Base-by-base conservation (phyloP, 2,888 invertebrate species). In the Polyploca ridens region DNA sequence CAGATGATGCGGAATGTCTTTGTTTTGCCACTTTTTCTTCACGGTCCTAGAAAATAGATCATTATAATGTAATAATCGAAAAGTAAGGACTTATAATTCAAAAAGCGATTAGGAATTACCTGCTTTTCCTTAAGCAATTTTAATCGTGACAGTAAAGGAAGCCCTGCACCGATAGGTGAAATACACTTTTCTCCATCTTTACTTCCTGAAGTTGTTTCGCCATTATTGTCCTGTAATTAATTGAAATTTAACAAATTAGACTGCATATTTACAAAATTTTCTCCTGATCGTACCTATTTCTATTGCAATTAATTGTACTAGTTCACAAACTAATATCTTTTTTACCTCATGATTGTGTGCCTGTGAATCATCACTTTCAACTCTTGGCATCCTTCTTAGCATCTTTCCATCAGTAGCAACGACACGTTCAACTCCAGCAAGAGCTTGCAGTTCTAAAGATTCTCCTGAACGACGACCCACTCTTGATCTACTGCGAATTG, bases 101-200 rank as follows among this genome's bases (percentile, higher is more conserved):
- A 14, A 46, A 6, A 5, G 4, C n/a, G 14, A 46, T n/a, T 13
- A 41, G 4, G 41, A 11, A 38, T 13, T 76, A 96, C 97, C 90
- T 98, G 97, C 87, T 97, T 98, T 85, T 98, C 98, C 87, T 97
- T 98, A 0, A 98, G 94, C 58, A 98, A 90, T 79, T 97, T 96
- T 63, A 98, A 90, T 66, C 98, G 94, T 58, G 97, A 96, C 10
- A 98, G 89, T 35, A 98, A 89, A 0, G 98, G 98, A 64, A 98
- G 90, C 0, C 98, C 98, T 5, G 98, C 98, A 57, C 98, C 98
- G 68, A 98, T 95, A 0, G 97, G 97, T 63, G 97, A 97, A 64
- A 95, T 94, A 59, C 95, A 94, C 77, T 96, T 96, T 65, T 95
- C 95, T 38, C 84, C 88, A 72, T 96, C 96, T 77, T 94, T 94